Base-by-base conservation (phyloP, 2,888 invertebrate genomes). In the Pseudanteris insignis region DNA sequence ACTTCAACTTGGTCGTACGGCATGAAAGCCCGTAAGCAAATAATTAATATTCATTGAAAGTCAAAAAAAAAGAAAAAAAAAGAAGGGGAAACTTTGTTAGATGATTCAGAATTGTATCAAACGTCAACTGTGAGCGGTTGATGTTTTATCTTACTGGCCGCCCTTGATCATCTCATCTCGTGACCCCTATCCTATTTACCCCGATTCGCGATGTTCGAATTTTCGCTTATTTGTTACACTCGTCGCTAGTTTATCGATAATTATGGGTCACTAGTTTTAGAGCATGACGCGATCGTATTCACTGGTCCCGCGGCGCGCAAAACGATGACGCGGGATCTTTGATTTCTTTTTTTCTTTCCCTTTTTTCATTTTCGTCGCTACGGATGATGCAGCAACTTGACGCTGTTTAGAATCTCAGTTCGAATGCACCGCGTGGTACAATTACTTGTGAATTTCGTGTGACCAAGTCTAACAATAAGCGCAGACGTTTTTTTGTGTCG, bases 401-500 rank as follows among this genome's bases (percentile, higher is more conserved):
- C 32, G 36, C 46, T 54, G 46, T 46, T 59, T 54, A 50, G 59
- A 59, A 63, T 55, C 59, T 59, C 54, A 58, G 50, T 63, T 58
- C 44, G 53, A 57, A 63, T 63, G 65, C 65, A 63, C 65, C 65
- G 50, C 48, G 62, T 63, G 65, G 65, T 65, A 59, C 63, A 63
- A 63, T 58, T 63, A 50, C 53, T 54, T 41, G 46, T 63, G 54
- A 63, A 58, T 58, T 58, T 48, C 44, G 48, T 54, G 48, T 47
- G 51, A 63, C 47, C 48, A 53, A 47, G 33, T 59, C 48, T 50
- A 55, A 50, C 46, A 63, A 55, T 59, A 40, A 47, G 24, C 57
- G 15, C 48, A 37, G 34, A 46, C 57, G 51, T 54, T 53, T n/a
- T n/a, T 55, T 61, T 46, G 36, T 47, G 55, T 62, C 32, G 46